Conservation (phyloP, 2,888 invertebrate genomes). For the Caradrina kadenii region DNA sequence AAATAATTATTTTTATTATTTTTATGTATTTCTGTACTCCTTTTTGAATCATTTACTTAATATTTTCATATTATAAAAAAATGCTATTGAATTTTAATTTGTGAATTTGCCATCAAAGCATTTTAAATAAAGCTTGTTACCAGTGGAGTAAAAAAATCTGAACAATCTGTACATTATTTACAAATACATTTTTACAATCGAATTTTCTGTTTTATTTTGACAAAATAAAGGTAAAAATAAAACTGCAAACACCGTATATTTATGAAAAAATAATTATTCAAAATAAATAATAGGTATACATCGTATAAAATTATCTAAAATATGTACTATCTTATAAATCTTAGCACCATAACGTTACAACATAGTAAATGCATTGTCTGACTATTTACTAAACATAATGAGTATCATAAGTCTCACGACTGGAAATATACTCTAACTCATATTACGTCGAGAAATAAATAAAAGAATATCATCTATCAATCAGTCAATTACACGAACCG, state of each 20-base stretch:
- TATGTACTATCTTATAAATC: conserved; percentile 49
- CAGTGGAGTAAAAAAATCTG: conserved; percentile 26
- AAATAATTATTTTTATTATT: conserved; percentile 1
- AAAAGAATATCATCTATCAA: conserved; percentile 38
- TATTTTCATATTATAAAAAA: not conserved
- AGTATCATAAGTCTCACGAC: conserved; percentile 78
- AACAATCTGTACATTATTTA: conserved; percentile 24
- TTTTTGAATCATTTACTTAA: conserved; percentile 18
- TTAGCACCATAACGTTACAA: conserved; percentile 81
- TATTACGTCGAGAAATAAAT: conserved; percentile 42
- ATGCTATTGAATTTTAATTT: conserved; percentile 17
- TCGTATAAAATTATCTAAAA: conserved; percentile 34
- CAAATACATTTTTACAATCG: conserved; percentile 42
- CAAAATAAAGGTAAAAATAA: not conserved
- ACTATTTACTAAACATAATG: conserved; percentile 79
- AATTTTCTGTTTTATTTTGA: conserved; percentile 19
- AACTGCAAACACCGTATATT: not conserved
- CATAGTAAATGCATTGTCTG: conserved; percentile 87
- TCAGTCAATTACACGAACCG: conserved; percentile 64
- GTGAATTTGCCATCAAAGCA: conserved; percentile 3
- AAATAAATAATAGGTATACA: conserved; percentile 59
- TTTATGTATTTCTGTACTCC: not conserved
- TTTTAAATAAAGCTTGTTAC: conserved; percentile 12
- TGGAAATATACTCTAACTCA: conserved; percentile 50
- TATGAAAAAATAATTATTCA: conserved; percentile 47